phyloP scores from a whole-genome alignment of 1,140 invertebrate genomes.

The Aphelenchoides avenae region DNA sequence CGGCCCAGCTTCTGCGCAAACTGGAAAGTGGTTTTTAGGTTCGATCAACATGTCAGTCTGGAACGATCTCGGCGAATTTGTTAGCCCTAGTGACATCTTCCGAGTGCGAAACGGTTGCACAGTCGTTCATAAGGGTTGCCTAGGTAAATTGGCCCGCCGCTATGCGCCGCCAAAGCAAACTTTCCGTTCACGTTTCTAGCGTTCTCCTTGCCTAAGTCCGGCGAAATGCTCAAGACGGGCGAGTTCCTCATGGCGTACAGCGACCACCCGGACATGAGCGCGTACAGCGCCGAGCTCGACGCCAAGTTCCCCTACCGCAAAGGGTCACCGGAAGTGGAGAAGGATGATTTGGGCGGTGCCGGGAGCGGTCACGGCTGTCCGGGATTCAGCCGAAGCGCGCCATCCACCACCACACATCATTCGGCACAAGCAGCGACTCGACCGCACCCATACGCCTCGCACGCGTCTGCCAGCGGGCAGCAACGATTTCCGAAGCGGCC shows the following conservation, averaged over 20 bases:
- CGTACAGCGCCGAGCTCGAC: slow-evolving; percentile 4
- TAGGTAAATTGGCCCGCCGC: too few species aligned
- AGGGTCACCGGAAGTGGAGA: too few species aligned
- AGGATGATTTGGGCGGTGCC: too few species aligned
- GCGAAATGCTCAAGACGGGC: slow-evolving; percentile 13
- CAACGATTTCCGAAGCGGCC: too few species aligned
- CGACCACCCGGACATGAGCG: slow-evolving; percentile 12
- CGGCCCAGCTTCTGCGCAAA: neutral
- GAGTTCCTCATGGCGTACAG: slow-evolving; percentile 7
- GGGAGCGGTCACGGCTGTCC: too few species aligned
- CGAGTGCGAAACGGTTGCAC: slow-evolving; percentile 9
- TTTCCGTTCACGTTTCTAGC: slow-evolving; percentile 6
- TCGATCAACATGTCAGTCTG: slow-evolving; percentile 6
- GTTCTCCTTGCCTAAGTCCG: neutral
- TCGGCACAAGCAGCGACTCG: too few species aligned
- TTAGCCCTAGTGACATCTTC: slow-evolving; percentile 8
- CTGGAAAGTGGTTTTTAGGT: neutral
- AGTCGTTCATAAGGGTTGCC: neutral
- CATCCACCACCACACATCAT: too few species aligned
- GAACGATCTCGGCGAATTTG: slow-evolving; percentile 13
- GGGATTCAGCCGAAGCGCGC: too few species aligned
- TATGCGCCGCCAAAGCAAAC: too few species aligned
- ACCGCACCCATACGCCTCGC: too few species aligned
- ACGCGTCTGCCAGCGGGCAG: too few species aligned
- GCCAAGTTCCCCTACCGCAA: too few species aligned